Base-by-base conservation (phyloP, 2,888 invertebrate genomes). In the Orthosia cruda region DNA sequence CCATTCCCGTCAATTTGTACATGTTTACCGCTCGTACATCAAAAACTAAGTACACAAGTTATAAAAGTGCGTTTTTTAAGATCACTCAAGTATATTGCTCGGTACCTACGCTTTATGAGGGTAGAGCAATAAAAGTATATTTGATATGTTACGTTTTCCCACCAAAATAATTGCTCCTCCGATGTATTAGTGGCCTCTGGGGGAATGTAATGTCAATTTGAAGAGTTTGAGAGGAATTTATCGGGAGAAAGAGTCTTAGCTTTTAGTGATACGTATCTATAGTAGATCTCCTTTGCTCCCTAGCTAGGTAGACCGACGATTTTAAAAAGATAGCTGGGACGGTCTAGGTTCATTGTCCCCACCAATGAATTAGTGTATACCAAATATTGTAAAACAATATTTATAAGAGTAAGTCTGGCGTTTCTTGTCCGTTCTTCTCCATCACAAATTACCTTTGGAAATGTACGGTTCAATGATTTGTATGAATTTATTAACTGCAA, bases 61-160 rank as follows among this genome's bases (percentile, higher is more conserved):
- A 66, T 82, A 82, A 82, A 81, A 85, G 61, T 55, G 7, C 13
- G 64, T 87, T 68, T 83, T 85, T 85, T 79, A 85, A 75, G 77
- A 87, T 75, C 86, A 86, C 86, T 86, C 71, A 73, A 57, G 79
- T 20, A 76, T 87, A 86, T 86, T 87, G 72, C 75, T 45, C n/a
- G 13, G 69, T 77, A 79, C 26, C 16, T 18, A n/a, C 59, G 13
- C 72, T 87, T 86, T 80, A 80, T 72, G 79, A 58, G 47, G 75
- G 81, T 63, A 0, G 9, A 2, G 59, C 71, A 18, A 74, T 87
- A 83, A 87, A 88, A 74, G 45, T 82, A 79, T 84, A 80, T 85
- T 84, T 81, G 84, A 84, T 84, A 72, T 66, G 71, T 74, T 73
- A 13, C 59, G 52, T 77, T 77, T 77, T 16, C 20, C 18, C 47